Evolutionary conservation across 2,888 invertebrate species (phyloP), one percentile per base, ranked within the genome.

Genomic region (Zonitis immaculata): DNA sequence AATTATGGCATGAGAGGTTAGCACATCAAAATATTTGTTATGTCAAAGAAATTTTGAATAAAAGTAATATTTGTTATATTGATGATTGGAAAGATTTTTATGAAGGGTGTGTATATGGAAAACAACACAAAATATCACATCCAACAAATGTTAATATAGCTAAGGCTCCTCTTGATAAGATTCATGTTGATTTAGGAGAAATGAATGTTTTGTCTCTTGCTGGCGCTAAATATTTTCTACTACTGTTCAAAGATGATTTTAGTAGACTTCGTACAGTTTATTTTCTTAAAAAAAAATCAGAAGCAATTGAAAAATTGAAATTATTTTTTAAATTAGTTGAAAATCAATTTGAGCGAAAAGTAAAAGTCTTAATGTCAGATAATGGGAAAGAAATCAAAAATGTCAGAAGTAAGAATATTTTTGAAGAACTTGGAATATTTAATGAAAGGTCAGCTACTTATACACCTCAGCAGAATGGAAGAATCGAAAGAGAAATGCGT

Each of bases 401-500:
- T 56, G 22, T 30, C 1, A 50, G 56, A 1, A 60, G 55, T 0
- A 56, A 56, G 25, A 50, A 60, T 54, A 14, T 67, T 16, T 66
- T 45, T 61, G 61, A 66, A 6, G 51, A 63, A 16, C 51, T 67
- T 6, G 69, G 67, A 55, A 54, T 71, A 6, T 59, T 62, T 49
- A 65, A 70, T 44, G 49, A 32, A 11, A 49, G 32, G 28, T 52
- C 64, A 66, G 58, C 46, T 47, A 52, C 62, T 1, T 66, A 71
- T 44, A 65, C 68, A 27, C 68, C 68, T 14, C 59, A 71, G 57
- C 67, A 71, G 49, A 72, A 70, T 56, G 66, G 67, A 8, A 27
- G 68, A 44, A 66, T 69, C 22, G 67, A 71, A 54, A 56, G 69
- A 44, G 67, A 71, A 60, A 71, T 70, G 66, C 51, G 69, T 20